These are phyloP conservation scores for Agrotis clavis DNA, from an alignment of 2,888 invertebrate species.

Conservation along the genomic window DNA sequence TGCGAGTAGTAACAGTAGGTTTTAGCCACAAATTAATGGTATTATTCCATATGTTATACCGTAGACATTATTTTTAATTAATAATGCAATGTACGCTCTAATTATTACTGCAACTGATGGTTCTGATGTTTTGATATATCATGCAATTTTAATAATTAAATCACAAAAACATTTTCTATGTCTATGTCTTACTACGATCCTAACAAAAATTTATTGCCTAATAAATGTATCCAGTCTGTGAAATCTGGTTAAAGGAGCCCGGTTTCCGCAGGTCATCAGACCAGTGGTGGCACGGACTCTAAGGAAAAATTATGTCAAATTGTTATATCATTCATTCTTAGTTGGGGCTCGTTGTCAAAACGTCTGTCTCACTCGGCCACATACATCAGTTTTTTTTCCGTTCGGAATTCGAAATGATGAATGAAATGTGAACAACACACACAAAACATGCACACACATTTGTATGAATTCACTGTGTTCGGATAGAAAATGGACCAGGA, in stretches of 20 bases:
- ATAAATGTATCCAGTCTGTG: slow-evolving; percentile 74
- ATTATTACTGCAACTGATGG: slow-evolving; percentile 13
- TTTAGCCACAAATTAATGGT: neutral
- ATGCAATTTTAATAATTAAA: too few species aligned
- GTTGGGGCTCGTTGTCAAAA: too few species aligned
- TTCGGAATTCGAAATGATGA: too few species aligned
- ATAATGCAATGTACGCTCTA: slow-evolving; percentile 10
- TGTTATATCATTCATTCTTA: too few species aligned
- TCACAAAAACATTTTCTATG: slow-evolving; percentile 16
- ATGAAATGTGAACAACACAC: too few species aligned
- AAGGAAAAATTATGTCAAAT: too few species aligned
- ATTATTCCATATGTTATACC: slow-evolving; percentile 13
- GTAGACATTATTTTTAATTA: neutral
- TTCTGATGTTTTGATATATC: neutral
- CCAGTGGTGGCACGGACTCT: too few species aligned
- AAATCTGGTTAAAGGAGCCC: slow-evolving; percentile 72
- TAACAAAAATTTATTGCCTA: slow-evolving; percentile 76
- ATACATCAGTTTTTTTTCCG: too few species aligned
- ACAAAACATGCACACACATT: too few species aligned
- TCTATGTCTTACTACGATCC: slow-evolving; percentile 61
- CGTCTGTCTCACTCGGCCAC: too few species aligned
- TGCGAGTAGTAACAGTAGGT: slow-evolving; percentile 14
- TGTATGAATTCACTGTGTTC: too few species aligned
- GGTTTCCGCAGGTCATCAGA: slow-evolving; percentile 11
- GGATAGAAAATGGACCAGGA: too few species aligned